Evolutionary conservation across 2,888 invertebrate species (phyloP), one percentile per base, ranked within the genome.

Genomic region (Stenodema calcarata): DNA sequence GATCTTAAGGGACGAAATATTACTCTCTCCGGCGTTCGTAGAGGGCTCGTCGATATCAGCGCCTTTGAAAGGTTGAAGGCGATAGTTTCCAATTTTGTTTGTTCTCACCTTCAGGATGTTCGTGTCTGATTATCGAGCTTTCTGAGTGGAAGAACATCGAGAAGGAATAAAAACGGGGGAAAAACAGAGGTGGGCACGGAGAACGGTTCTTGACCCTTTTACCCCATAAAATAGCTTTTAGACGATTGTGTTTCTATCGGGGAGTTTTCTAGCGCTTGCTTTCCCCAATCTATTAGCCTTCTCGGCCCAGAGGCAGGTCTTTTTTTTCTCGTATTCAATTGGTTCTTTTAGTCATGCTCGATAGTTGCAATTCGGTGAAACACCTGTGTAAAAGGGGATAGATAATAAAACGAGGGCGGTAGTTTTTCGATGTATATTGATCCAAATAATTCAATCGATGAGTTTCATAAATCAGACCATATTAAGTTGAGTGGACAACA

Each of bases 171-270:
- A 70, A 54, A 44, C 30, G 42, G 23, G 42, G 35, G 3, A 47
- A 3, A 73, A 44, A 28, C 44, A 16, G 28, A 78, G 78, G 30
- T 16, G 82, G 23, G 44, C 3, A 6, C 3, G 18, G 11, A 16
- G 42, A 62, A 27, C 41, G 83, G 83, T 42, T 73, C 69, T 86
- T 78, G 78, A 79, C 79, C 79, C 86, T 86, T 79, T 79, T 62
- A n/a, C 35, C 79, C 86, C 35, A 79, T 86, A 86, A 86, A 86
- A 86, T 79, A 86, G 79, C 86, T 86, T 86, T 86, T 86, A 86
- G 86, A 86, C 79, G 86, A 86, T 86, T 86, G 86, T 86, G 78
- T 86, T 79, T 86, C 84, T 84, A 84, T 84, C 84, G 80, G 18
- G 47, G 50, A 30, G 35, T 35, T 35, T 7, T 80, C 54, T 50